Conservation (phyloP, 2,113 vertebrate genomes). For the Vimba vimba region DNA sequence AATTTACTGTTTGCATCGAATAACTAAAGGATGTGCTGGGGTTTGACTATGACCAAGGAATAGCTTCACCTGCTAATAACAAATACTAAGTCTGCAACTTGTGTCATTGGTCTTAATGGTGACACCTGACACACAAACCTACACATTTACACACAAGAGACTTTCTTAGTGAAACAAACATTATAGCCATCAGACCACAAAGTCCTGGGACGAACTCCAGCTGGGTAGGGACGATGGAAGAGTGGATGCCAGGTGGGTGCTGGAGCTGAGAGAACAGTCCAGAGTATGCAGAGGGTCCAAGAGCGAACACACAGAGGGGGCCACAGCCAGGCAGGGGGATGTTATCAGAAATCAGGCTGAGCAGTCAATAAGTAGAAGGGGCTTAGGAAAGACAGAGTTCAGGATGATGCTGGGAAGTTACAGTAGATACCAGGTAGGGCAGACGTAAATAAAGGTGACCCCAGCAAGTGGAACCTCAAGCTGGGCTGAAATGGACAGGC, state of each 20-base stretch:
- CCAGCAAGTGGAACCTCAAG: not conserved
- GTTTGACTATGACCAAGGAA: not conserved
- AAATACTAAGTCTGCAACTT: not conserved
- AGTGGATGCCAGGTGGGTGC: not conserved
- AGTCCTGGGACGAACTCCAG: too few species aligned
- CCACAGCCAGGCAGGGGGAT: too few species aligned
- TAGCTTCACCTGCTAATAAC: not conserved
- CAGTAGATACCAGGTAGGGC: not conserved
- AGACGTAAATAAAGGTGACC: not conserved
- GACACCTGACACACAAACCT: not conserved
- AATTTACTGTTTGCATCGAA: not conserved
- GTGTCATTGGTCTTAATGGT: not conserved
- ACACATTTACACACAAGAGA: too few species aligned
- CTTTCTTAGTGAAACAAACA: too few species aligned
- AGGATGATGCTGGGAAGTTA: not conserved
- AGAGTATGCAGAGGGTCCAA: too few species aligned
- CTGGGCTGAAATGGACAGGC: not conserved
- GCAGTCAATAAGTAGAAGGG: conserved; percentile 44
- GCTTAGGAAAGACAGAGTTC: not conserved
- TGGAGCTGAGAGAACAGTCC: too few species aligned
- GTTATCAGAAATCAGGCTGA: too few species aligned
- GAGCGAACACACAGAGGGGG: too few species aligned
- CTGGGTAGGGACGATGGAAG: not conserved
- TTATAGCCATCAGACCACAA: too few species aligned
- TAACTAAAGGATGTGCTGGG: not conserved